Percentiles rank a stretch among this genome's conserved stretches.
These are phyloP conservation scores for Diplazon laetatorius DNA, from an alignment of 2,888 invertebrate genomes.

Conservation along the genomic window DNA sequence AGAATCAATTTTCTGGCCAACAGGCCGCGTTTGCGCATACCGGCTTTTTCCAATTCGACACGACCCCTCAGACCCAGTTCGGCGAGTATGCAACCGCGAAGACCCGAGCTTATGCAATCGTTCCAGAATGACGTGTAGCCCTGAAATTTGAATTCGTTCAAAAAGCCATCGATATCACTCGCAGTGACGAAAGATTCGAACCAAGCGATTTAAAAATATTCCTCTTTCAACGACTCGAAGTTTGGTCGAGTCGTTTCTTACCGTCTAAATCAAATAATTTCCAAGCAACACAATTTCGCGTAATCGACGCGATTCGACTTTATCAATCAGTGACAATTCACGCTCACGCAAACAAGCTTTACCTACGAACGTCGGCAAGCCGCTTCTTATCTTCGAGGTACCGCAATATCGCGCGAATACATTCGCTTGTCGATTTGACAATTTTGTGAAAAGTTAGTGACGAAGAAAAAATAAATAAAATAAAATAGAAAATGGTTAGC, in stretches of 20 bases:
- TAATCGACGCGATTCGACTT: no score
- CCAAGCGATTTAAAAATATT: no score
- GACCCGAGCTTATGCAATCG: constrained; percentile 99
- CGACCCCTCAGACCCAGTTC: constrained; percentile 97
- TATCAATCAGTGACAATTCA: no score
- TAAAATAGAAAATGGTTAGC: no score
- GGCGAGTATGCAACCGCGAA: constrained; percentile 98
- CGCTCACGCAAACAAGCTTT: not conserved
- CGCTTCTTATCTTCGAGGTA: not conserved
- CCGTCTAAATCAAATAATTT: no score
- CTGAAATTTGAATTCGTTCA: constrained; percentile 82
- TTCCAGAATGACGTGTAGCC: constrained; percentile 99
- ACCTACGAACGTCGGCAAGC: not conserved
- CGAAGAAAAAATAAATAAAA: no score
- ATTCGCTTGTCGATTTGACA: no score
- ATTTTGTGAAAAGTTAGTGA: no score
- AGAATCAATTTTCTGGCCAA: constrained; percentile 92
- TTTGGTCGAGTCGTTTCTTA: no score
- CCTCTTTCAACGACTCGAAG: no score
- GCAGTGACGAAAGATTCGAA: constrained; percentile 3
- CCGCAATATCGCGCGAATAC: no score
- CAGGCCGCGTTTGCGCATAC: constrained; percentile 96
- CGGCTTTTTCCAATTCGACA: constrained; percentile 97
- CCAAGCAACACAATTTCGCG: no score
- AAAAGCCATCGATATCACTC: constrained; percentile 58